These are phyloP conservation scores for Liposcelis brunnea DNA, from an alignment of 2,888 invertebrate genomes.

Conservation along the genomic window DNA sequence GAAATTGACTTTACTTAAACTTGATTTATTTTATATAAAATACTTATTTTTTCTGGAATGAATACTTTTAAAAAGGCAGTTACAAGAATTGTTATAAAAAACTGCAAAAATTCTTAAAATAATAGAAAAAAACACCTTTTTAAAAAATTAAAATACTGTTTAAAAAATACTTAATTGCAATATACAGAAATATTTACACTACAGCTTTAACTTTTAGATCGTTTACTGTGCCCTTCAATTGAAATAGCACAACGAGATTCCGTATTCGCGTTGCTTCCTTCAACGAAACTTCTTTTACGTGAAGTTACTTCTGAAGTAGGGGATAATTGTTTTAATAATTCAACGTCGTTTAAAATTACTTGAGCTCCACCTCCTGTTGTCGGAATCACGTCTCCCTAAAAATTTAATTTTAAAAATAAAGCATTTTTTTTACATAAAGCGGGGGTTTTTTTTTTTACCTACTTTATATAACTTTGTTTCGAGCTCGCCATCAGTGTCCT, in stretches of 20 bases:
- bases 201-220: constrained; percentile 5
- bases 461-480: constrained; percentile 86
- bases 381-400: constrained; percentile 80
- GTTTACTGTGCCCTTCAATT: constrained; percentile 23
- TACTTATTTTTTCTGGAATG: too few species aligned
- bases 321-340: constrained; percentile 67
- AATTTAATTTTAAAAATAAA: constrained; percentile 17
- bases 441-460: too few species aligned
- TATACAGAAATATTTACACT: too few species aligned
- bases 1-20: too few species aligned
- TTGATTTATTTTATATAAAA: too few species aligned
- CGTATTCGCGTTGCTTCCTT: constrained; percentile 15
- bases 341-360: constrained; percentile 88
- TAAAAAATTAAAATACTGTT: not conserved
- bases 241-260: constrained; percentile 26
- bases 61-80: too few species aligned
- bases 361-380: constrained; percentile 92
- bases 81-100: too few species aligned
- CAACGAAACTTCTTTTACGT: constrained; percentile 22
- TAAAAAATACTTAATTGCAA: not conserved
- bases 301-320: constrained; percentile 32
- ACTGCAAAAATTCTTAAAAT: too few species aligned
- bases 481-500: constrained; percentile 80
- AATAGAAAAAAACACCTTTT: too few species aligned
- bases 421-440: not conserved